Evolutionary conservation across 2,888 invertebrate genomes (phyloP), one percentile per base, ranked within the genome.

Genomic region (Miltochrista miniata): DNA sequence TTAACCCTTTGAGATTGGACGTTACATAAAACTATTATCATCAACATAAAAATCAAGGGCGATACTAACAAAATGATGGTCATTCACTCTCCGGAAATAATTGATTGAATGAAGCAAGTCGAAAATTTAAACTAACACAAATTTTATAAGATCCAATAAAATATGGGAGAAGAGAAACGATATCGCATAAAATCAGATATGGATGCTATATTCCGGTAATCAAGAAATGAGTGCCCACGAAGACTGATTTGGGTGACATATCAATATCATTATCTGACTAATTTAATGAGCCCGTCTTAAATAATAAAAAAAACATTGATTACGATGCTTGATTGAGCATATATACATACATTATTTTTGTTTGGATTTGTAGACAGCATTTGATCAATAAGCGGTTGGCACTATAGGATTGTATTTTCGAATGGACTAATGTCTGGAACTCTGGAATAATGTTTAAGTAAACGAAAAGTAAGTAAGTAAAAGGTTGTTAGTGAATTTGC

Each of bases 201-300:
- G 40, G 40, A 49, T 38, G 44, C 48, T 45, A 37, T 49, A 59
- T 59, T 56, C 56, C 39, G 51, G 53, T 37, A 41, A 46, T 56
- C 44, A 15, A 45, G 37, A 52, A 45, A 56, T 12, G 34, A 34
- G 24, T 41, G 39, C 36, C 34, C 34, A 47, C 40, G 40, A 50
- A 48, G 42, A 51, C 29, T 48, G 30, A 51, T 47, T 48, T 29
- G 48, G 45, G 48, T 59, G 61, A 65, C 61, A 54, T 56, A 55
- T n/a, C n/a, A n/a, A n/a, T 61, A 55, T 64, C 58, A 55, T 64
- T 59, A 54, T 58, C 49, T 61, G 58, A 36, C 46, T 31, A 41
- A 42, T 39, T 53, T 51, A 64, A 67, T 61, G 53, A 51, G 29
- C 50, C 54, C 58, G 54, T 61, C 61, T 8, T 34, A 45, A 44